A percentile compares a stretch with the other conserved stretches of the same genome.
Evolutionary conservation across 2,797 vertebrate species (phyloP).

Genomic region (Molossus molossus): DNA sequence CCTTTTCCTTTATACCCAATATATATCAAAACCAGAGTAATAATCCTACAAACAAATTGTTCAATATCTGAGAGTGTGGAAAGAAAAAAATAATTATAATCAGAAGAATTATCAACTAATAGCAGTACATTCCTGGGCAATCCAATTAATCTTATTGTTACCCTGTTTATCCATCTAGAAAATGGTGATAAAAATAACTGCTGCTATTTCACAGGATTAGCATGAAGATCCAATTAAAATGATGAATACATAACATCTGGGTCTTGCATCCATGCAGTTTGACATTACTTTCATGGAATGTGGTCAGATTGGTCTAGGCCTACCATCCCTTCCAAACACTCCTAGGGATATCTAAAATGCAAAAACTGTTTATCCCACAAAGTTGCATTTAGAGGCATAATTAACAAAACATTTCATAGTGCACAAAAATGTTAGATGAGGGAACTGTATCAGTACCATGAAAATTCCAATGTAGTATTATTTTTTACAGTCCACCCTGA

Average conservation of each 20-base stretch:
- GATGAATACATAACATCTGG: not conserved
- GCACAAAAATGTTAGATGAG: not conserved
- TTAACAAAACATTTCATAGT: not conserved
- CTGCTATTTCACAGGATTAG: not conserved
- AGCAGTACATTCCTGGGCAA: not conserved
- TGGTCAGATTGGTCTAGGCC: not conserved
- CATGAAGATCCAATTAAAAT: constrained; percentile 36
- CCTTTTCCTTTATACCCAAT: not conserved
- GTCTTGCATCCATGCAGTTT: not conserved
- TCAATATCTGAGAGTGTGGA: not conserved
- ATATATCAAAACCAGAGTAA: constrained; percentile 2
- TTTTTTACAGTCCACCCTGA: not conserved
- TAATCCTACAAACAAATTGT: not conserved
- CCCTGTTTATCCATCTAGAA: constrained; percentile 23
- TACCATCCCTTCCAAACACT: not conserved
- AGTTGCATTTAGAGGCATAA: not conserved
- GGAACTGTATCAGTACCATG: not conserved
- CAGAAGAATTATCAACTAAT: not conserved
- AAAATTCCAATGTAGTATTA: not conserved
- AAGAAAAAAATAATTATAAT: constrained; percentile 29
- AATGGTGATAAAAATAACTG: not conserved
- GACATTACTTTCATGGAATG: constrained; percentile 1
- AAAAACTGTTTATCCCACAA: not conserved
- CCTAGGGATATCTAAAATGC: not conserved
- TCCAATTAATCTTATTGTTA: not conserved